Percentiles rank a stretch among this genome's conserved stretches.
phyloP scores from a whole-genome alignment of 2,113 vertebrate species.

The Sminthopsis crassicaudata region DNA sequence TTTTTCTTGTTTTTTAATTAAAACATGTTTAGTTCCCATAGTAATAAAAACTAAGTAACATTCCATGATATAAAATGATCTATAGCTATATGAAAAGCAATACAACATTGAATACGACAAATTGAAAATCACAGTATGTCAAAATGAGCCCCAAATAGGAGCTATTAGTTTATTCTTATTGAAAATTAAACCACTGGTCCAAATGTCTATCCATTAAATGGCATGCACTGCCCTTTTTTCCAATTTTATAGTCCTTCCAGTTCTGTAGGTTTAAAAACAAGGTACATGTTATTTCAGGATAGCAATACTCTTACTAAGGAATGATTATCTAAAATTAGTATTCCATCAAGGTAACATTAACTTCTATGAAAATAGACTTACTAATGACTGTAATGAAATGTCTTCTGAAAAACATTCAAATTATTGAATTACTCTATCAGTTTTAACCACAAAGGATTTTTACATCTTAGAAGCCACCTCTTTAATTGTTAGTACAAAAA shows the following conservation, averaged over 20 bases:
- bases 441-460: slow-evolving; percentile 25
- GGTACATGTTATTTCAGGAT: background rate
- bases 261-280: background rate
- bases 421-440: background rate
- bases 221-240: background rate
- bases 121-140: background rate
- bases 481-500: slow-evolving; percentile 20
- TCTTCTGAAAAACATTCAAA: slow-evolving; percentile 39
- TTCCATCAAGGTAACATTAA: background rate
- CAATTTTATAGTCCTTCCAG: background rate
- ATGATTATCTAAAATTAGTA: background rate
- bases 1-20: background rate
- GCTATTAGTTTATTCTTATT: background rate
- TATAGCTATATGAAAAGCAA: background rate
- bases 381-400: background rate
- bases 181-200: background rate
- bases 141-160: background rate
- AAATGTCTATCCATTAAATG: slow-evolving; percentile 1
- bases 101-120: background rate
- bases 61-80: slow-evolving; percentile 6
- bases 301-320: background rate
- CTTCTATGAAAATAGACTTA: background rate
- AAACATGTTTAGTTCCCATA: background rate
- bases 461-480: slow-evolving; percentile 14
- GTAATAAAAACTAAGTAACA: background rate